Evolutionary conservation across 2,888 invertebrate species (phyloP).

Genomic region (Eucera pruinosa): DNA sequence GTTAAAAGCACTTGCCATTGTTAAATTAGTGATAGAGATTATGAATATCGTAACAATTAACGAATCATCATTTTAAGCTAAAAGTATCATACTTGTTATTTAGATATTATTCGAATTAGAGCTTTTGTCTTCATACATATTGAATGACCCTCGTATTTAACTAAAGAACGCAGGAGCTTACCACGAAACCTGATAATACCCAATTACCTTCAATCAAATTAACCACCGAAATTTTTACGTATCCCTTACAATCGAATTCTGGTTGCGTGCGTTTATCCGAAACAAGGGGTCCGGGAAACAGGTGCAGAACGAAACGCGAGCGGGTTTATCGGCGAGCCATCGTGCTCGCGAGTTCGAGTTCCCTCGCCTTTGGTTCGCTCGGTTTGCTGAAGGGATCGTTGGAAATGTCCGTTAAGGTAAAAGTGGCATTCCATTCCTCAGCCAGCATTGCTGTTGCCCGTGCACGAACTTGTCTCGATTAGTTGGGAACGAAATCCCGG

Average conservation of each 20-base stretch:
- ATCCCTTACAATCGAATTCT: not conserved
- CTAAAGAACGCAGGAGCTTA: too few species aligned
- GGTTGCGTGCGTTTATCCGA: not conserved
- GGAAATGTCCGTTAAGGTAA: slow-evolving; percentile 68
- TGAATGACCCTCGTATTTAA: too few species aligned
- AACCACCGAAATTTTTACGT: not conserved
- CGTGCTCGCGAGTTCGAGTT: slow-evolving; percentile 45
- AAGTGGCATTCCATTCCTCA: slow-evolving; percentile 65
- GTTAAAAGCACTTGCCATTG: too few species aligned
- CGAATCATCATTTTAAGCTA: too few species aligned
- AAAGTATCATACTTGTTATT: too few species aligned
- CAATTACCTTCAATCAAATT: not conserved
- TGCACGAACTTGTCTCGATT: slow-evolving; percentile 50
- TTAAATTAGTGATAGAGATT: too few species aligned
- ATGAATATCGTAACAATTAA: too few species aligned
- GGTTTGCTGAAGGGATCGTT: slow-evolving; percentile 55
- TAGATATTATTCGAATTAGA: too few species aligned
- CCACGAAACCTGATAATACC: too few species aligned
- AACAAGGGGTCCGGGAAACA: slow-evolving; percentile 28
- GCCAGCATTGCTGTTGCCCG: slow-evolving; percentile 28
- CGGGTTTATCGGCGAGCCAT: slow-evolving; percentile 44
- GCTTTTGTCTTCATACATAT: too few species aligned
- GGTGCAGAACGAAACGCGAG: slow-evolving; percentile 42
- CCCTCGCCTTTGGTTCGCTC: slow-evolving; percentile 42
- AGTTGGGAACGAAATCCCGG: slow-evolving; percentile 45